These are phyloP conservation scores for Teleogryllus occipitalis DNA, from an alignment of 1,140 invertebrate genomes.

Conservation along the genomic window DNA sequence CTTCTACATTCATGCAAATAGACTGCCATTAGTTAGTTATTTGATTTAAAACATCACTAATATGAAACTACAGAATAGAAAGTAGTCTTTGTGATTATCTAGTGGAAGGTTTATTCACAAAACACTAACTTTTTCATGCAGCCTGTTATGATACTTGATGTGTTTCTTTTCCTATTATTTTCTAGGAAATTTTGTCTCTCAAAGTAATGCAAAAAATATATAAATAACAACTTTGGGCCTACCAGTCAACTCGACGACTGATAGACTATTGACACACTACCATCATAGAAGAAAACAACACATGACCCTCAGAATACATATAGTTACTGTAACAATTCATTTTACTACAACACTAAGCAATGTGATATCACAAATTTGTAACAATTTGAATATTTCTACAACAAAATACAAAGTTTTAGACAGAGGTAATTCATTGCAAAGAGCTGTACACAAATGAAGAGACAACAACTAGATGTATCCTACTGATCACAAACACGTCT, in stretches of 20 bases:
- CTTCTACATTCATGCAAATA: background rate
- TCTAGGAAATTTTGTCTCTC: background rate
- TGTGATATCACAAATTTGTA: background rate
- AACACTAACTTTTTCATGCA: background rate
- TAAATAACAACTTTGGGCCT: background rate
- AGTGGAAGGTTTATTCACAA: background rate
- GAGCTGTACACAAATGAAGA: background rate
- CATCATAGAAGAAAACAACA: background rate
- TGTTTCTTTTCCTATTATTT: background rate
- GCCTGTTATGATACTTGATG: background rate
- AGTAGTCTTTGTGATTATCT: background rate
- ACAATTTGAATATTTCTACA: background rate
- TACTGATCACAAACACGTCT: background rate
- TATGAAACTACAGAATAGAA: background rate
- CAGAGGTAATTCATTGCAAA: background rate
- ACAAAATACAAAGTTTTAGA: background rate
- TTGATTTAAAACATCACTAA: background rate
- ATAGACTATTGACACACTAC: background rate
- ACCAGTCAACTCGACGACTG: background rate
- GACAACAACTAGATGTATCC: background rate
- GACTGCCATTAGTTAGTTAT: background rate
- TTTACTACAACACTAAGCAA: background rate
- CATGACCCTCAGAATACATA: background rate
- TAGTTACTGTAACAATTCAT: background rate
- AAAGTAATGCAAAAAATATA: background rate